A percentile compares a stretch with the other conserved stretches of the same genome.
phyloP scores from a whole-genome alignment of 2,113 vertebrate species.

The Saccopteryx bilineata region DNA sequence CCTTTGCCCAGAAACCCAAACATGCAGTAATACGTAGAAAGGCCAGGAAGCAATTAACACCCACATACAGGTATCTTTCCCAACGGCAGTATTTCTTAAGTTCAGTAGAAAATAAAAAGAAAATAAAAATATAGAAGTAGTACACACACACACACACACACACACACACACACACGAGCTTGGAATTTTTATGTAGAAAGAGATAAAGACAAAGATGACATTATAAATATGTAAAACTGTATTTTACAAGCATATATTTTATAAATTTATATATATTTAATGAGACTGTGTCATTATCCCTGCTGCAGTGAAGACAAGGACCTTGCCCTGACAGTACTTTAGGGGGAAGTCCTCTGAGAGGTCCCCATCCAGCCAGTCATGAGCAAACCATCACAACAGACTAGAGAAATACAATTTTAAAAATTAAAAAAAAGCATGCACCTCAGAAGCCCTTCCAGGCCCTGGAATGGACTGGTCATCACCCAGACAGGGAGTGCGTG shows the following conservation, averaged over 20 bases:
- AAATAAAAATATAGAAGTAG: not conserved
- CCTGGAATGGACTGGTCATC: too few species aligned
- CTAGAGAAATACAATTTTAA: not conserved
- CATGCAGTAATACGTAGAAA: conserved; percentile 15
- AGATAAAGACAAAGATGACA: not conserved
- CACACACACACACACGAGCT: too few species aligned
- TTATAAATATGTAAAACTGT: not conserved
- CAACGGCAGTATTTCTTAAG: not conserved
- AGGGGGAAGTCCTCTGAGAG: not conserved
- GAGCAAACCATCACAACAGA: not conserved
- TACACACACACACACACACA: not conserved
- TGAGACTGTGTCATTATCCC: not conserved
- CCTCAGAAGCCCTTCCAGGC: not conserved
- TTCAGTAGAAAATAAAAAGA: not conserved
- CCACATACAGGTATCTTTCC: conserved; percentile 16
- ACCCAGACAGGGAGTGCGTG: too few species aligned
- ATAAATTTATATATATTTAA: not conserved
- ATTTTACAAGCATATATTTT: not conserved
- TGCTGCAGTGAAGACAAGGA: not conserved
- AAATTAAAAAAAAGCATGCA: not conserved
- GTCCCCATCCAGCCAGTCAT: not conserved
- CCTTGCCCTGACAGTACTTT: not conserved
- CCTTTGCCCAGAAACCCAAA: conserved; percentile 44
- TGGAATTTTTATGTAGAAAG: not conserved
- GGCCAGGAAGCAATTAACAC: conserved; percentile 40